Percentiles rank a stretch among this genome's conserved stretches.
These are phyloP conservation scores for Apocheima hispidaria DNA, from an alignment of 2,888 invertebrate genomes.

Conservation along the genomic window DNA sequence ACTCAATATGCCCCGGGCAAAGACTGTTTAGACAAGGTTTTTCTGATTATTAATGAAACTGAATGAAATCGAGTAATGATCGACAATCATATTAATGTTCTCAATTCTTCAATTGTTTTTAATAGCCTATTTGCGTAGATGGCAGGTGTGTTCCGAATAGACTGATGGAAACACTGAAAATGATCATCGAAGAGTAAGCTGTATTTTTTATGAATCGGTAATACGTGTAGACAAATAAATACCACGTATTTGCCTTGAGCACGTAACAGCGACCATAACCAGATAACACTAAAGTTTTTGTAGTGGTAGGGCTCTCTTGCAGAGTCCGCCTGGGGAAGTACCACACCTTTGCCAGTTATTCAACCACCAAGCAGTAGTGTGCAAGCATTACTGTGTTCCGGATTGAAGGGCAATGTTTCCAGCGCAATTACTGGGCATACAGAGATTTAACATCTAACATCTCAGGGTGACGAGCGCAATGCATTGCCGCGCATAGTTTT, in stretches of 20 bases:
- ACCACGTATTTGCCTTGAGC: neutral
- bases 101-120: conserved; percentile 51
- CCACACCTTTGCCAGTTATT: too few species aligned
- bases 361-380: too few species aligned
- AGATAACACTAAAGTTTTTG: neutral
- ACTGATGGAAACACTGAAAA: conserved; percentile 37
- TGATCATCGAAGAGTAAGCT: conserved; percentile 25
- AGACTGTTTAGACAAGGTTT: conserved; percentile 7
- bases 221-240: too few species aligned
- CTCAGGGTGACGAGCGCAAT: too few species aligned
- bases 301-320: too few species aligned
- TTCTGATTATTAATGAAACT: conserved; percentile 13
- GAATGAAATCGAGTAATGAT: conserved; percentile 46
- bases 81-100: conserved; percentile 49
- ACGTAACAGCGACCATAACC: neutral
- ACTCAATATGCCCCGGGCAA: conserved; percentile 11
- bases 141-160: conserved; percentile 50
- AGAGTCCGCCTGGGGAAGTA: too few species aligned
- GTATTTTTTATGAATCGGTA: conserved; percentile 45
- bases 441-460: too few species aligned
- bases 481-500: too few species aligned
- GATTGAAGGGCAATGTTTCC: too few species aligned
- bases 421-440: too few species aligned
- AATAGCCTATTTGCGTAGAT: conserved; percentile 51
- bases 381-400: too few species aligned